Evolutionary conservation across 2,113 vertebrate genomes (phyloP).

Genomic region (Illadopsis cleaveri): DNA sequence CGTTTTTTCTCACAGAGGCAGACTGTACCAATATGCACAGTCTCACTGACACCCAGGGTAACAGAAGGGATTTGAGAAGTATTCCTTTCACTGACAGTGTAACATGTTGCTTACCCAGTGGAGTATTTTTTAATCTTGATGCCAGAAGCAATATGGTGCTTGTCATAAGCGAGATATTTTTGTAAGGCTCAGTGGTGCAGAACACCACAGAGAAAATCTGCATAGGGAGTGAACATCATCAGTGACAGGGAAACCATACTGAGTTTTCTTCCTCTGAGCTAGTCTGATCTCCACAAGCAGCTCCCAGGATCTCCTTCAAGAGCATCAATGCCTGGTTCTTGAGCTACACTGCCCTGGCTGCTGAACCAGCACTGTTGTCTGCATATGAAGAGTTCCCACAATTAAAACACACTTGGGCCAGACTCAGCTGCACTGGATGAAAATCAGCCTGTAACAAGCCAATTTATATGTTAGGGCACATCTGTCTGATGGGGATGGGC

Average conservation of each 20-base stretch:
- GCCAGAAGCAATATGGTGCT: constrained; percentile 33
- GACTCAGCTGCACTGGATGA: background rate
- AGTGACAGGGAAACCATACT: background rate
- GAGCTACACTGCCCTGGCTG: background rate
- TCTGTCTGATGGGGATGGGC: background rate
- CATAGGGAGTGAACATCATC: background rate
- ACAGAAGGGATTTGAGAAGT: background rate
- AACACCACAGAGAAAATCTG: constrained; percentile 5
- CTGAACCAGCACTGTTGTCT: background rate
- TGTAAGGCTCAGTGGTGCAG: background rate
- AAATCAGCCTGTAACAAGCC: background rate
- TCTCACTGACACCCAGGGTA: background rate
- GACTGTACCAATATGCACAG: background rate
- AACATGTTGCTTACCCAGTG: background rate
- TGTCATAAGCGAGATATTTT: constrained; percentile 38
- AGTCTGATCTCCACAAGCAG: background rate
- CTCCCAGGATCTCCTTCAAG: background rate
- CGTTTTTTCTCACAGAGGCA: constrained; percentile 43
- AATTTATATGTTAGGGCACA: background rate
- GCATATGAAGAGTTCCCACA: background rate
- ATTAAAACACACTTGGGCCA: background rate
- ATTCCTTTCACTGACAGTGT: background rate
- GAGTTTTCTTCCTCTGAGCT: background rate
- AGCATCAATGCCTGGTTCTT: background rate
- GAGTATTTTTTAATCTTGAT: constrained; percentile 14